Evolutionary conservation across 2,888 invertebrate genomes (phyloP).

Genomic region (Nematopogon swammerdamellus): DNA sequence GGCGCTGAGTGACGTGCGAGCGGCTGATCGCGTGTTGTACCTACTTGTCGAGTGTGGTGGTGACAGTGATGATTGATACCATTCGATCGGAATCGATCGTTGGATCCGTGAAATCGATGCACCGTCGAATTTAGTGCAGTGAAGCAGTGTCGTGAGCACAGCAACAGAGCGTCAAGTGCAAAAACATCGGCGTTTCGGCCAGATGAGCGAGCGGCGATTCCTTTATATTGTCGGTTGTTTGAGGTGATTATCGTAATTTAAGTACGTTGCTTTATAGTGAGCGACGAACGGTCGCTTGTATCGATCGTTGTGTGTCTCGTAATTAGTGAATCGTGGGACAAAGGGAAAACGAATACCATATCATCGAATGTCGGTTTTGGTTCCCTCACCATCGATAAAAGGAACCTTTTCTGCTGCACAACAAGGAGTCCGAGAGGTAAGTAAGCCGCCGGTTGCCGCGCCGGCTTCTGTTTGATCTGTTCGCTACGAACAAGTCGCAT

Average conservation of each 20-base stretch:
- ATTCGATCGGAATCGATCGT: background rate
- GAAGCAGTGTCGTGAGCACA: background rate
- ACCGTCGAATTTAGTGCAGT: background rate
- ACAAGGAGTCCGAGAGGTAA: too few species aligned
- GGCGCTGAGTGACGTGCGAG: conserved; percentile 45
- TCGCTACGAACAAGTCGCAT: background rate
- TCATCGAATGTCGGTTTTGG: background rate
- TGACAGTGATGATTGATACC: background rate
- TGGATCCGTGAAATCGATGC: background rate
- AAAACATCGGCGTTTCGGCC: background rate
- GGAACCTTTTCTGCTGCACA: too few species aligned
- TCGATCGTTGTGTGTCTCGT: conserved; percentile 26
- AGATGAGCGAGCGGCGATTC: conserved; percentile 27
- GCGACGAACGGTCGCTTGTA: conserved; percentile 35
- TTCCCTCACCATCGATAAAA: too few species aligned
- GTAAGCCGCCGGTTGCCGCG: background rate
- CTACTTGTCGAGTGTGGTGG: conserved; percentile 28
- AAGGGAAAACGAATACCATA: background rate
- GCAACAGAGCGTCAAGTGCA: background rate
- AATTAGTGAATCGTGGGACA: background rate
- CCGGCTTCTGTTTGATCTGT: background rate
- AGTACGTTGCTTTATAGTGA: conserved; percentile 48
- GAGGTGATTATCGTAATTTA: conserved; percentile 53
- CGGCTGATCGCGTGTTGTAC: conserved; percentile 19
- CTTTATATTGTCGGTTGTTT: conserved; percentile 36